Evolutionary conservation across 2,113 vertebrate genomes (phyloP).

Genomic region (Catagonus wagneri): DNA sequence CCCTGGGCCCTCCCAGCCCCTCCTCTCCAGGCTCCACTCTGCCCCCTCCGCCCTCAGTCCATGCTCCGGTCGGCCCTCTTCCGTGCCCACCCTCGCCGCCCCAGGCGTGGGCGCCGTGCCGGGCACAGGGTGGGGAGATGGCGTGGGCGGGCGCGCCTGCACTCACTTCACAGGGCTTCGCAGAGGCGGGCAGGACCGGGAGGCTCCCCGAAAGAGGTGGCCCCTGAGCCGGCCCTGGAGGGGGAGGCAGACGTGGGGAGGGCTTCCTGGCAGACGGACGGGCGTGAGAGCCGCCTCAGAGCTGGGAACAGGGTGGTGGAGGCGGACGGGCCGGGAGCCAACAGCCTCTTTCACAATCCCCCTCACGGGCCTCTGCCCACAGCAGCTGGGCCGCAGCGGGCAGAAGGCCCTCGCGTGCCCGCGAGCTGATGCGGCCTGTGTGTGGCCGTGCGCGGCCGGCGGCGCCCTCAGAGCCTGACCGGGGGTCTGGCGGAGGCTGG

Average conservation of each 20-base stretch:
- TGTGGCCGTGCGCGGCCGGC: not conserved
- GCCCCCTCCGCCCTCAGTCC: not conserved
- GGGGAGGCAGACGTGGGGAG: not conserved
- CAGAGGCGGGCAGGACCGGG: not conserved
- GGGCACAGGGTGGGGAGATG: not conserved
- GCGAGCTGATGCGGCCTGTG: no score
- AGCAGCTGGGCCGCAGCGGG: not conserved
- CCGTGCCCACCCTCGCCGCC: not conserved
- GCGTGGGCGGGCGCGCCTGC: not conserved
- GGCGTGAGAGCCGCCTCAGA: fast-evolving
- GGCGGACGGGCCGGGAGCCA: not conserved
- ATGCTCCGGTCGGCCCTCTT: not conserved
- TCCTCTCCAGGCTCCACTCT: not conserved
- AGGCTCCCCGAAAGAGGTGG: not conserved
- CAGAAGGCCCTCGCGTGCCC: no score
- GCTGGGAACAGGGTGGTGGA: not conserved
- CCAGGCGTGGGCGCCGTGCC: not conserved
- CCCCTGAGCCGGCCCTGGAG: not conserved
- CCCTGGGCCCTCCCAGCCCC: no score
- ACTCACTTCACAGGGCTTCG: not conserved
- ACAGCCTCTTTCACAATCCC: not conserved
- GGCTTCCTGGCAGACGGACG: not conserved
- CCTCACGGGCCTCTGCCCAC: no score
- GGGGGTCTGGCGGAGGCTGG: fast-evolving
- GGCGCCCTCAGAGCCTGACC: not conserved